A percentile compares a stretch with the other conserved stretches of the same genome.
These are phyloP conservation scores for Philypnodon macrostomus DNA, from an alignment of 2,797 vertebrate species.

Conservation along the genomic window DNA sequence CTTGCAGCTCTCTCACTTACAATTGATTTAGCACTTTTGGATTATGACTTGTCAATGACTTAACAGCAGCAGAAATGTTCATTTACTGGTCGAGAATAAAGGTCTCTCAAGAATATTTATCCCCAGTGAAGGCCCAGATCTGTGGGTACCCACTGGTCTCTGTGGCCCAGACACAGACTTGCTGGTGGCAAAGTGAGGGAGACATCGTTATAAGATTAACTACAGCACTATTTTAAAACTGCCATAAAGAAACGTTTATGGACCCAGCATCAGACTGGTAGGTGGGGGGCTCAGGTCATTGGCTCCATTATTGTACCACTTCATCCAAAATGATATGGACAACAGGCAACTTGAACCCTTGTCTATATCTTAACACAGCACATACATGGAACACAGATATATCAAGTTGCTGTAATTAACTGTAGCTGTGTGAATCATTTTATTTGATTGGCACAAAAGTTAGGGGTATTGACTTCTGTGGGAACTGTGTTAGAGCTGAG, in stretches of 20 bases:
- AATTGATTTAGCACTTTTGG: slow-evolving; percentile 28
- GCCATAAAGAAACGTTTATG: slow-evolving; percentile 62
- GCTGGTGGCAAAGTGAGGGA: slow-evolving; percentile 54
- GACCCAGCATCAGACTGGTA: slow-evolving; percentile 19
- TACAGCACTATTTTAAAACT: slow-evolving; percentile 61
- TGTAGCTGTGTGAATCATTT: no score
- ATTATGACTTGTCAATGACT: slow-evolving; percentile 44
- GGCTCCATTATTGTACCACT: slow-evolving; percentile 44
- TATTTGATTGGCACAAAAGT: no score
- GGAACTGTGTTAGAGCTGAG: no score
- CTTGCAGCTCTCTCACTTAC: slow-evolving; percentile 17
- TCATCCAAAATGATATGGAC: slow-evolving; percentile 21
- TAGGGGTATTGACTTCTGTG: no score
- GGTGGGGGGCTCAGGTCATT: slow-evolving; percentile 29
- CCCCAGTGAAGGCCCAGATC: slow-evolving; percentile 5
- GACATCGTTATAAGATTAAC: slow-evolving; percentile 63
- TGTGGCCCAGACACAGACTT: slow-evolving; percentile 54
- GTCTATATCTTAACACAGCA: no score
- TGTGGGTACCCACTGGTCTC: slow-evolving; percentile 36
- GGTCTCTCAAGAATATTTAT: slow-evolving; percentile 15
- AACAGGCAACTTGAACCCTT: background rate
- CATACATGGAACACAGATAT: no score
- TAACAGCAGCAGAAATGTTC: slow-evolving; percentile 25
- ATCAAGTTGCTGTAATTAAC: no score
- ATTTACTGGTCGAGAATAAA: slow-evolving; percentile 11